Evolutionary conservation across 2,113 vertebrate genomes (phyloP).

Genomic region (Pangasianodon gigas): DNA sequence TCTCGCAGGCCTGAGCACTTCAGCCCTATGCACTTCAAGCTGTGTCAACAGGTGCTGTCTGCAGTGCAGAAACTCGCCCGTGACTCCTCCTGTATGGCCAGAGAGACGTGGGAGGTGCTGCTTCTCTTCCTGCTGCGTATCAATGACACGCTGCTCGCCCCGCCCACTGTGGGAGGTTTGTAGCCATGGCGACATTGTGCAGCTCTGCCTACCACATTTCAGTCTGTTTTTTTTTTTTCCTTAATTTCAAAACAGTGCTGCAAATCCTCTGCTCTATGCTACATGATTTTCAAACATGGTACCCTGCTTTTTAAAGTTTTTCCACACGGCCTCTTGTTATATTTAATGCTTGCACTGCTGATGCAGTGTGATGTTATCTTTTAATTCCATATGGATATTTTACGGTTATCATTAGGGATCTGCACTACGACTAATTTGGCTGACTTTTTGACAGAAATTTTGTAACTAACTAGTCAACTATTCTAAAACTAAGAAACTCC

Average conservation of each 20-base stretch:
- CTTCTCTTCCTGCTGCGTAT: constrained; percentile 90
- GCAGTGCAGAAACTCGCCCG: constrained; percentile 87
- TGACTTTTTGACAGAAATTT: too few relatives aligned
- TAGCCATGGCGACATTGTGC: background rate
- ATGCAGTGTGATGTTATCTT: background rate
- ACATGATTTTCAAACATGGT: background rate
- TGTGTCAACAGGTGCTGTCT: constrained; percentile 88
- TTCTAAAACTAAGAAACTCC: too few relatives aligned
- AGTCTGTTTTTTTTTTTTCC: background rate
- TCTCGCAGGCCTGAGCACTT: constrained; percentile 78
- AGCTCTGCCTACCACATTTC: background rate
- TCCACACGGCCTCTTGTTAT: too few relatives aligned
- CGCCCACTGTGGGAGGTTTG: constrained; percentile 85
- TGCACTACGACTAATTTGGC: too few relatives aligned
- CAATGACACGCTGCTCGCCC: constrained; percentile 85
- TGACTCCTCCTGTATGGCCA: constrained; percentile 82
- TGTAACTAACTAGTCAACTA: too few relatives aligned
- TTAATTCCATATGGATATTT: too few relatives aligned
- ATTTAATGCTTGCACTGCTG: background rate
- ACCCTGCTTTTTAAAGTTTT: background rate
- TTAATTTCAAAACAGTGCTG: background rate
- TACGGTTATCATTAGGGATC: too few relatives aligned
- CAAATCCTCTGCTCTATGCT: background rate
- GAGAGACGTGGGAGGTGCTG: constrained; percentile 93
- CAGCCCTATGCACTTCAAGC: constrained; percentile 80